phyloP scores from a whole-genome alignment of 2,888 invertebrate species.

The Malachius bipustulatus region DNA sequence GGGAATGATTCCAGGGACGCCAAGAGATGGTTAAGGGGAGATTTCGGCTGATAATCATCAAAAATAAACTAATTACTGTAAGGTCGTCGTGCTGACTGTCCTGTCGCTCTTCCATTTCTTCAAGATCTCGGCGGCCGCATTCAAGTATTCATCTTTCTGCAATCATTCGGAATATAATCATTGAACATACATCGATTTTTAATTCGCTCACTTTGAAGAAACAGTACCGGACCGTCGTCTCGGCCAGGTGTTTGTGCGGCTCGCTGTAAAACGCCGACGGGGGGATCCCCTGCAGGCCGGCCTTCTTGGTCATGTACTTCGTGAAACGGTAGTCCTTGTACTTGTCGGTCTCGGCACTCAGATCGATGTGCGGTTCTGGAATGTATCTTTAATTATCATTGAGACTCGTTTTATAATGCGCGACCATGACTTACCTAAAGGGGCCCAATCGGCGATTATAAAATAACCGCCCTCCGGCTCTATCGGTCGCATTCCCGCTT shows the following conservation, averaged over 20 bases:
- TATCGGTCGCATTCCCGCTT: constrained; percentile 80
- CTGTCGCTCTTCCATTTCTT: constrained; percentile 53
- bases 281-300: constrained; percentile 88
- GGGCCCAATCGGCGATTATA: constrained; percentile 86
- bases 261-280: constrained; percentile 85
- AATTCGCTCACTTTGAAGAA: constrained; percentile 67
- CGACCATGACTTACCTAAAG: constrained; percentile 46
- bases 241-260: constrained; percentile 65
- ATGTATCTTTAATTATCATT: neutral
- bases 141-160: constrained; percentile 38
- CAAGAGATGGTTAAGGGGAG: constrained; percentile 58
- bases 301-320: constrained; percentile 89
- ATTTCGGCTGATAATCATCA: constrained; percentile 38
- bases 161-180: constrained; percentile 4
- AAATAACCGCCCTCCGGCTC: constrained; percentile 97
- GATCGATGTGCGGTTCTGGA: constrained; percentile 52
- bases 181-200: neutral
- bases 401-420: no score
- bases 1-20: constrained; percentile 63
- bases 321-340: constrained; percentile 85
- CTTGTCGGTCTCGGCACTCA: constrained; percentile 56
- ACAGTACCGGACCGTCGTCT: constrained; percentile 83
- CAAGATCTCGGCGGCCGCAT: constrained; percentile 52
- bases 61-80: neutral
- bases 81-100: no score